Base-by-base conservation (phyloP, 2,113 vertebrate species). In the Oryzias celebensis region DNA sequence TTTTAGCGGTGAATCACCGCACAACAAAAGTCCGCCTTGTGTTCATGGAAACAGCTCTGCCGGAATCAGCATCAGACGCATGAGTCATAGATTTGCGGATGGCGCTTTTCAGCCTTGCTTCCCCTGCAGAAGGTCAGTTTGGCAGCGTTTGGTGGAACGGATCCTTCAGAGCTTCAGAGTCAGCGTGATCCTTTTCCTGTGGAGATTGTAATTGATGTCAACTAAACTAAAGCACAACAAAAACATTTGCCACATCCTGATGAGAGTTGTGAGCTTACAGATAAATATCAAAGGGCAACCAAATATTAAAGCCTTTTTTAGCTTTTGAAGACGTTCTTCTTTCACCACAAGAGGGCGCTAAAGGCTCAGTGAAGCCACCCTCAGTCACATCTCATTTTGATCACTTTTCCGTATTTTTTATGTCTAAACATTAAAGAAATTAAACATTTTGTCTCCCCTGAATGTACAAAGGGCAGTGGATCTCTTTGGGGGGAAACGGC, bases 1-100 rank as follows among this genome's bases (percentile, higher is more conserved):
- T 68, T 73, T 70, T 13, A 3, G 52, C 45, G 45, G 44, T 44
- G 42, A 58, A 50, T 77, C 55, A 61, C 83, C 85, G 62, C 67
- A 70, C 73, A 83, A 83, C 68, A 48, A 47, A 77, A 67, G 49
- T 1, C 50, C 58, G 57, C 71, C 42, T 70, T 52, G 69, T 74
- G 28, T 64, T 57, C 67, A 73, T 57, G 69, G 76, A 75, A 83
- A 84, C 76, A 53, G 55, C 46, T 45, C 53, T 50, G 44, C 55
- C 81, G 68, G 77, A 72, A 75, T 47, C 56, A 5, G 51, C 56
- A 68, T 80, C 58, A 78, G 67, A 66, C 43, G 43, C 52, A 78
- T 87, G 85, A 89, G 55, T 88, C 89, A 86, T 83, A 8, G 55
- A 67, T 75, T 85, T 87, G 76, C 77, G 84, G 77, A 83, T 65